phyloP scores from a whole-genome alignment of 92 coral and sea anemone genomes.

The Diadumene lineata region DNA sequence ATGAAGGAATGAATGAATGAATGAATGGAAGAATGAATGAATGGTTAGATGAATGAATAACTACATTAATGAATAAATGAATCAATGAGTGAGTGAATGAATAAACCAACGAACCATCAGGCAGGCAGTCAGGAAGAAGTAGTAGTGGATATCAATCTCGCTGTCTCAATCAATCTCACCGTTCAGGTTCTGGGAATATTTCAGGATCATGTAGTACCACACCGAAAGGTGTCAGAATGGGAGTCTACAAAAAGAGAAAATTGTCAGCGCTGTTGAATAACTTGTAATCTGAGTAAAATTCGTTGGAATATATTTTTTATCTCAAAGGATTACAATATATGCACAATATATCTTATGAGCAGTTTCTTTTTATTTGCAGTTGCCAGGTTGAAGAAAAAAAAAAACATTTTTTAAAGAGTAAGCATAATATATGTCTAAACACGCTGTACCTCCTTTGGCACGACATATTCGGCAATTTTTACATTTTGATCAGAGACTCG shows the following conservation, averaged over 20 bases:
- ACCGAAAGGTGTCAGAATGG: slow-evolving; percentile 81
- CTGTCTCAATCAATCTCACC: slow-evolving; percentile 55
- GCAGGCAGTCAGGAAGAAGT: not conserved
- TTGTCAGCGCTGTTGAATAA: too few species aligned
- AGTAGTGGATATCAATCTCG: too few species aligned
- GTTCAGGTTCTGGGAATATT: slow-evolving; percentile 82
- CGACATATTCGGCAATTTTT: slow-evolving; percentile 76
- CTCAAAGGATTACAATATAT: too few species aligned
- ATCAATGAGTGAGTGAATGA: not conserved
- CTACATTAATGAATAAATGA: too few species aligned
- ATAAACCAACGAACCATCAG: not conserved
- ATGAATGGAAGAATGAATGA: not conserved
- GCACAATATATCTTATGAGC: too few species aligned
- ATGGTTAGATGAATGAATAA: not conserved
- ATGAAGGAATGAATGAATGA: too few species aligned
- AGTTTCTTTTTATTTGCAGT: too few species aligned
- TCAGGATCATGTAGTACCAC: slow-evolving; percentile 85
- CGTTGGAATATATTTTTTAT: too few species aligned
- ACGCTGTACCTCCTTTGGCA: slow-evolving; percentile 94
- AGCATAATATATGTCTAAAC: too few species aligned
- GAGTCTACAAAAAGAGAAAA: slow-evolving; percentile 66
- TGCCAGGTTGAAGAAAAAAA: too few species aligned
- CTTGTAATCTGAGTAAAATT: too few species aligned
- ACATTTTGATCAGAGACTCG: slow-evolving; percentile 81
- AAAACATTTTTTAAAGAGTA: too few species aligned